Evolutionary conservation across 92 coral and sea anemone species (phyloP), one percentile per base, ranked within the genome.

Genomic region (Epizoanthus fatuus): DNA sequence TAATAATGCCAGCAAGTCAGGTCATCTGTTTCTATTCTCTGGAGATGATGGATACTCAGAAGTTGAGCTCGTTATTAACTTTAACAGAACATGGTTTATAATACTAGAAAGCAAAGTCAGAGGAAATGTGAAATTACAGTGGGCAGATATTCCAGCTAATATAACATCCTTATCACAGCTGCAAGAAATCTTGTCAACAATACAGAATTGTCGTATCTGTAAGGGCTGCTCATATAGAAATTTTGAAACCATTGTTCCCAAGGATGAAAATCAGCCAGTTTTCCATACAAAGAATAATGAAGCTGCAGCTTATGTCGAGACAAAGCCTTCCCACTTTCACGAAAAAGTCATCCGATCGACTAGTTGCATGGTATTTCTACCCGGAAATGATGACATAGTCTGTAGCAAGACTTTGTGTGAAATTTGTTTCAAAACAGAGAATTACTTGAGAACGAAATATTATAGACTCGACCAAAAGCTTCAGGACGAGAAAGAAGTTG

Each of bases 1-100:
- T 29, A 38, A 38, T 42, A 67, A 56, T 25, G 53, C 9, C 60
- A 45, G 49, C 38, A 71, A 66, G 81, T 29, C 87, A 70, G 79
- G 65, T 51, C 87, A 82, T 71, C 87, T 83, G 17, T 83, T 83
- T 32, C 52, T 70, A 12, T 83, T 83, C 63, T 83, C 87, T 69
- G 87, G 87, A 3, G 49, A 83, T 58, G 87, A 83, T 70, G 87
- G 87, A 4, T 83, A 83, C 52, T 81, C 87, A 2, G 55, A 83
- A 53, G 60, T 83, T 52, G 81, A 83, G 25, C 25, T 22, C 25
- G 25, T 22, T 22, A 22, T 22, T 54, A 54, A 54, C 59, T 13
- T 54, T 54, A n/a, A 54, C 15, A 54, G 15, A 54, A 54, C 15
- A 54, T 54, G 59, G 59, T 54, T 10, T n/a, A 54, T 54, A 54